Evolutionary conservation across 2,113 vertebrate species (phyloP), one percentile per base, ranked within the genome.

Genomic region (Melierax canorus): DNA sequence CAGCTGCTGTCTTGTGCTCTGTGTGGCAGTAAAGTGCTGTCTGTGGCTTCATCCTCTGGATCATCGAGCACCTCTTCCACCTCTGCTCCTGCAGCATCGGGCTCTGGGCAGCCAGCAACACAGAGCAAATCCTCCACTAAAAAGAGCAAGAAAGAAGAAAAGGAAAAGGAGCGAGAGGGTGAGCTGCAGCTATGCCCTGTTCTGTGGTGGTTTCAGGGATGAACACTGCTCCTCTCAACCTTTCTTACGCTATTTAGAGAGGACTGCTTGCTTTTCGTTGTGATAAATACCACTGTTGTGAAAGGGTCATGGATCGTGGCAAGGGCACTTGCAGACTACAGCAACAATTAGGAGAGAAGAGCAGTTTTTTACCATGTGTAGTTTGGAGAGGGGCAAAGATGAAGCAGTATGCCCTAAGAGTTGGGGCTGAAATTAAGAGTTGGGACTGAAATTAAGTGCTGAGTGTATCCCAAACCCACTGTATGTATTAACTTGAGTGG

Each of bases 141-240:
- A 97, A 99, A 99, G 97, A 99, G 99, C 98, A 99, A 99, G 97
- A 99, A 99, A 81, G 99, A 99, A 93, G 99, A 99, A 84, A 99
- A 99, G 92, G 99, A 99, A 66, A 99, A 99, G 93, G 99, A 99
- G 50, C 98, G 99, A 96, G 99, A 99, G 38, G 99, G 99, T 99
- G 93, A 98, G 98, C 34, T 45, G 63, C 17, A 39, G 67, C 79
- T 77, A 18, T 53, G 45, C 27, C 41, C 50, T 91, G 27, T 22
- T 58, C 41, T 56, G 16, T 39, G 27, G 12, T 45, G 43, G 1
- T 21, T 75, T 66, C n/a, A 60, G 68, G 26, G 76, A 6, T 48
- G 29, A 39, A 67, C 4, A 36, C 30, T 78, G 34, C 62, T 90
- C 36, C 56, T 94, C 36, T 59, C 48, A 69, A 48, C 59, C 58